phyloP scores from a whole-genome alignment of 2,113 vertebrate genomes.

The Chascanopsetta lugubris region DNA sequence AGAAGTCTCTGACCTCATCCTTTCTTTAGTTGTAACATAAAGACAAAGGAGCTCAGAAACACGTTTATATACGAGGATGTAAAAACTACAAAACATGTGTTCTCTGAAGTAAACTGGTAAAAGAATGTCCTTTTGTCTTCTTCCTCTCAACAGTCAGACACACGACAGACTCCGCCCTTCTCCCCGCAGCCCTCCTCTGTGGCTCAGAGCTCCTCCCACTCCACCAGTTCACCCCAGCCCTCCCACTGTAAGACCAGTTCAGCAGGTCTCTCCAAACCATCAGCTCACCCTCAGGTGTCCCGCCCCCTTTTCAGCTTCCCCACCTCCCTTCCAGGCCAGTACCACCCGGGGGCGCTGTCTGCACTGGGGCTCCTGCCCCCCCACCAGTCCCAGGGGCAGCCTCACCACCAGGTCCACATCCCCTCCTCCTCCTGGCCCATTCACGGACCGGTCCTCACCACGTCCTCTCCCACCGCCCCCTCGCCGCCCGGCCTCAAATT shows the following conservation, averaged over 20 bases:
- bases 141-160: constrained; percentile 86
- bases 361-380: constrained; percentile 89
- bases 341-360: constrained; percentile 83
- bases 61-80: no score
- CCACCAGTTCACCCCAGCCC: constrained; percentile 84
- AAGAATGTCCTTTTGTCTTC: no score
- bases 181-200: constrained; percentile 90
- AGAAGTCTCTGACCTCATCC: no score
- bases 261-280: constrained; percentile 65
- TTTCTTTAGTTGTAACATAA: no score
- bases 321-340: constrained; percentile 89
- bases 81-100: no score
- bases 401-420: constrained; percentile 82
- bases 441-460: constrained; percentile 88
- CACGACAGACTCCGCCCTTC: constrained; percentile 88
- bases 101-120: no score
- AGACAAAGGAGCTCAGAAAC: no score
- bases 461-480: constrained; percentile 79
- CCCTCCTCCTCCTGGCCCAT: constrained; percentile 92
- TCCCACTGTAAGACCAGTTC: constrained; percentile 82
- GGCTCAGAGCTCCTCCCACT: constrained; percentile 85
- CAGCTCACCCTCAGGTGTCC: constrained; percentile 84
- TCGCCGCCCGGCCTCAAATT: constrained; percentile 86
- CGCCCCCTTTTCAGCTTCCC: constrained; percentile 90
- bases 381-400: constrained; percentile 77